Evolutionary conservation across 1,140 invertebrate species (phyloP), one percentile per base, ranked within the genome.

Genomic region (Theocolax elegans): DNA sequence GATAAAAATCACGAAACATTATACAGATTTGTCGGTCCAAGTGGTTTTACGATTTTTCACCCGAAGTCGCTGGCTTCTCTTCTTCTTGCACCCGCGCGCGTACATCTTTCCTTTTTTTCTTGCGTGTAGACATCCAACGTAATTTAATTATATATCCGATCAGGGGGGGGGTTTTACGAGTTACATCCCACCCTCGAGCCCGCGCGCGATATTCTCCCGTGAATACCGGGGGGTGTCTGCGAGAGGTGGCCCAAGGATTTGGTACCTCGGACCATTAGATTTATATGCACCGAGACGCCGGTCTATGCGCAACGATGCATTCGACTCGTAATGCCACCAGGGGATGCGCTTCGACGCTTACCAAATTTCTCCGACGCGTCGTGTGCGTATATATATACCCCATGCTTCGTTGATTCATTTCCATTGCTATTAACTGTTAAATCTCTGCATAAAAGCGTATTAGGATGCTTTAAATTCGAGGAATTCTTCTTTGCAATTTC

Each of bases 71-170:
- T 56, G 4, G 4, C 53, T 53, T 6, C 9, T 21, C 31, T 31
- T 9, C 19, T 12, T 40, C 27, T 21, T n/a, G n/a, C n/a, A n/a
- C n/a, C n/a, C n/a, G n/a, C n/a, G n/a, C n/a, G n/a, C n/a, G n/a
- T 44, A 64, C 48, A 54, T 35, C 31, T 35, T 35, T 35, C 31
- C 31, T 35, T 35, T 35, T 21, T 17, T 23, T 66, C 53, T 63
- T 9, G 27, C n/a, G n/a, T n/a, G n/a, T n/a, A n/a, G n/a, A n/a
- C n/a, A 79, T 79, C 75, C 74, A n/a, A 74, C 73, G 77, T 81
- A 81, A 82, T 82, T 82, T 82, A 81, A 82, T 82, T 82, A 81
- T 82, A 77, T n/a, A n/a, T n/a, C 72, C 72, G n/a, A n/a, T n/a
- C n/a, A n/a, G n/a, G n/a, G n/a, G n/a, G n/a, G 1, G 12, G 59